A percentile compares a stretch with the other conserved stretches of the same genome.
These are phyloP conservation scores for Lycocorax pyrrhopterus DNA, from an alignment of 2,113 vertebrate species.

Conservation along the genomic window DNA sequence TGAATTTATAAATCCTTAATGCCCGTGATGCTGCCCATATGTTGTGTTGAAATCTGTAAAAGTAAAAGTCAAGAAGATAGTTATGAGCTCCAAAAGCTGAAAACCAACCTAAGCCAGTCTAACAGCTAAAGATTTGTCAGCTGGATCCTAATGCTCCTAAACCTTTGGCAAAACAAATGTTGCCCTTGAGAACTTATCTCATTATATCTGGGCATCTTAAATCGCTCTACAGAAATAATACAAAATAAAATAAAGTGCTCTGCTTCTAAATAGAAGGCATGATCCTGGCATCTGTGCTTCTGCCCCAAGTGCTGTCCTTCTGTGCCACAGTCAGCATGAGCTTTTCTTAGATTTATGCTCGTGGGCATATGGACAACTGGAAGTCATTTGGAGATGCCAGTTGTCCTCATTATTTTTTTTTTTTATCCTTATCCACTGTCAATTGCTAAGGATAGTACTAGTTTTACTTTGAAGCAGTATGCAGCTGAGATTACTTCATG, in stretches of 20 bases:
- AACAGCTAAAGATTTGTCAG: slow-evolving; percentile 62
- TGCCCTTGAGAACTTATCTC: slow-evolving; percentile 18
- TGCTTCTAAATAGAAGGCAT: slow-evolving; percentile 40
- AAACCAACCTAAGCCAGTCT: slow-evolving; percentile 36
- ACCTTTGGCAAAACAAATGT: slow-evolving; percentile 50
- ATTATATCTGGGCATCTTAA: slow-evolving; percentile 43
- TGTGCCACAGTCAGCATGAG: slow-evolving; percentile 49
- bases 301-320: slow-evolving; percentile 53
- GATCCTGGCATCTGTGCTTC: slow-evolving; percentile 57
- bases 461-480: background rate
- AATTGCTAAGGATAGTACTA: background rate
- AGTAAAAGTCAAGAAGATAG: slow-evolving; percentile 44
- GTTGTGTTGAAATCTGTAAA: slow-evolving; percentile 60
- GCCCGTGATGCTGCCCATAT: slow-evolving; percentile 51
- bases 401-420: slow-evolving; percentile 12
- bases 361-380: slow-evolving; percentile 53
- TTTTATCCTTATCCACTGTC: background rate
- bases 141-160: slow-evolving; percentile 49
- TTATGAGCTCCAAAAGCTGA: slow-evolving; percentile 38
- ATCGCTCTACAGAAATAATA: slow-evolving; percentile 9
- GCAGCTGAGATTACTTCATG: background rate
- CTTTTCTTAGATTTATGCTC: slow-evolving; percentile 60
- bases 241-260: slow-evolving; percentile 29
- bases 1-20: slow-evolving; percentile 53
- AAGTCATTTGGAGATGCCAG: slow-evolving; percentile 52